Conservation (phyloP, 2,113 vertebrate species). For the Ranitomeya imitator region DNA sequence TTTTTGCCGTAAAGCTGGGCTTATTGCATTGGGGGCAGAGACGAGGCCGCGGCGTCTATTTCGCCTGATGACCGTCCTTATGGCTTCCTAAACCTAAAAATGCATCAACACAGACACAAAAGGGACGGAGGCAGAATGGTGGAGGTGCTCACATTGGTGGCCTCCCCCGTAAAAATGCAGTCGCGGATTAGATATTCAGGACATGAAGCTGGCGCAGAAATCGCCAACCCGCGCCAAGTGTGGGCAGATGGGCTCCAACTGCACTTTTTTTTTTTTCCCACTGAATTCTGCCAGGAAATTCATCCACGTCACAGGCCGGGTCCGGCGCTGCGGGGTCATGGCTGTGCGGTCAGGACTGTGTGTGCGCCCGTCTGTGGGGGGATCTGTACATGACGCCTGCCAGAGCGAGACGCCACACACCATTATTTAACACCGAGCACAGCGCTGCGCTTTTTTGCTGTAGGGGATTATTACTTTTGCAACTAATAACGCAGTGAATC, state of each 20-base stretch:
- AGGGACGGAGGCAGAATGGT: neutral
- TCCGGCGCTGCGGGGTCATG: constrained; percentile 54
- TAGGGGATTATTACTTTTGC: neutral
- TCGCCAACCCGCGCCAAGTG: constrained; percentile 66
- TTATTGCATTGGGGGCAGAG: neutral
- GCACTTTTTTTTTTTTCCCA: constrained; percentile 77
- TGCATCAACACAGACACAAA: neutral
- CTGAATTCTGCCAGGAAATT: constrained; percentile 71
- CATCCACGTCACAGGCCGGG: constrained; percentile 70
- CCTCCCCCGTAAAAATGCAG: constrained; percentile 5
- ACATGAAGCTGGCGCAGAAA: constrained; percentile 68
- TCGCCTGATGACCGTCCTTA: neutral
- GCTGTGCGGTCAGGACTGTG: neutral
- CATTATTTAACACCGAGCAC: too few relatives aligned
- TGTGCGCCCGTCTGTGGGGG: too few relatives aligned
- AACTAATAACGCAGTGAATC: neutral
- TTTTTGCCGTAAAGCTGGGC: neutral
- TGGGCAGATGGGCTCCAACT: constrained; percentile 79
- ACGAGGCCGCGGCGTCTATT: neutral
- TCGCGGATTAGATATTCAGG: constrained; percentile 78
- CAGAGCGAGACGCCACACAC: neutral
- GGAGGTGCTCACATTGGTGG: neutral
- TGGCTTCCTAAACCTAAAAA: neutral
- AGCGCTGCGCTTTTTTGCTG: neutral
- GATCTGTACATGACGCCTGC: neutral